Evolutionary conservation across 2,113 vertebrate species (phyloP).

Genomic region (Glareola pratincola): DNA sequence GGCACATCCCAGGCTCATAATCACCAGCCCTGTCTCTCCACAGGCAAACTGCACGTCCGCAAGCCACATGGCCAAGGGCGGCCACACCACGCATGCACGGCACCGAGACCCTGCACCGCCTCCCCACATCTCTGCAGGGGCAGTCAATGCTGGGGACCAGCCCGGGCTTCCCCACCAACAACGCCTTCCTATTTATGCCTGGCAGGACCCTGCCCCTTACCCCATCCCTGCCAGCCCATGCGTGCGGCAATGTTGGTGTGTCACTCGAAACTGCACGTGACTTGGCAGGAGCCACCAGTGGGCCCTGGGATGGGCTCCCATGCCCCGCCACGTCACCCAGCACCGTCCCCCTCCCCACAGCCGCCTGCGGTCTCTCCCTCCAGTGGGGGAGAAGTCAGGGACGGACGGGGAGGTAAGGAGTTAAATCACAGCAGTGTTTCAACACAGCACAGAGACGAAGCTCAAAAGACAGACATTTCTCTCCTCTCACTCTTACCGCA

Average conservation of each 20-base stretch:
- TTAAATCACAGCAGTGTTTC: background rate
- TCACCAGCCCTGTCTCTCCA: background rate
- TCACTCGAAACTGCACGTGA: background rate
- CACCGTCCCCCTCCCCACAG: background rate
- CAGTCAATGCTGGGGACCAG: rapidly evolving
- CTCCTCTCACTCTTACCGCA: background rate
- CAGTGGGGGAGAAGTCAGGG: rapidly evolving
- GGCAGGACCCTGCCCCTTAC: background rate
- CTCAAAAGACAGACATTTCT: background rate
- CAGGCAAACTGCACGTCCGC: rapidly evolving
- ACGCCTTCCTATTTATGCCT: background rate
- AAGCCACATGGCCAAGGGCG: background rate
- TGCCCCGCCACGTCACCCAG: background rate
- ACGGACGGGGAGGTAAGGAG: background rate
- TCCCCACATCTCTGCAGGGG: background rate
- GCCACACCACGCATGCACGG: rapidly evolving
- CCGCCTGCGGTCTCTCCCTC: background rate
- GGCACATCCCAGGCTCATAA: background rate
- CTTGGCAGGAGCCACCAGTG: background rate
- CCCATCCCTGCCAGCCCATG: background rate
- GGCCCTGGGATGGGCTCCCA: background rate
- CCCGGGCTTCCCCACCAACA: rapidly evolving
- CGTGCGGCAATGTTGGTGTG: rapidly evolving
- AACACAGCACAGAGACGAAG: background rate
- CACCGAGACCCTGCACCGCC: background rate